Evolutionary conservation across 1,140 invertebrate genomes (phyloP).

Genomic region (Listronotus oregonensis): DNA sequence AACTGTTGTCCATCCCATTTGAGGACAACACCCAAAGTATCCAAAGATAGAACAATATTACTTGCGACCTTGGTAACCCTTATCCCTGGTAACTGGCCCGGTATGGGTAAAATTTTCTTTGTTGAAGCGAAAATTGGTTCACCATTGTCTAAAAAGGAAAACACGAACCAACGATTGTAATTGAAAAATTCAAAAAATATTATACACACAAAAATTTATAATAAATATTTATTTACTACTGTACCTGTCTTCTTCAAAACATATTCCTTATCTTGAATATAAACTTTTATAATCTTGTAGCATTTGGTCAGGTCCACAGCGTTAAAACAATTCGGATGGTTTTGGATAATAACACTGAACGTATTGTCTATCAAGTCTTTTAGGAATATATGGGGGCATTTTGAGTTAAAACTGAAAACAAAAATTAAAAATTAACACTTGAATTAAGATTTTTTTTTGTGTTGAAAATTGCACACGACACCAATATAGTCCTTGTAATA

Average conservation of each 20-base stretch:
- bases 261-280: constrained; percentile 71
- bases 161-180: too few relatives aligned
- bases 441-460: background rate
- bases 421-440: background rate
- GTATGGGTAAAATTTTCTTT: constrained; percentile 67
- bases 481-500: too few relatives aligned
- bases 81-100: constrained; percentile 68
- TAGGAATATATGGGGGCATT: constrained; percentile 69
- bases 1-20: constrained; percentile 69
- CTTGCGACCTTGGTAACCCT: constrained; percentile 71
- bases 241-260: constrained; percentile 61
- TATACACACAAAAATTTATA: too few relatives aligned
- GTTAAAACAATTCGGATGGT: constrained; percentile 57
- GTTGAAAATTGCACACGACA: background rate
- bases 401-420: constrained; percentile 63
- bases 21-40: constrained; percentile 70
- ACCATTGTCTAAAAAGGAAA: constrained; percentile 56
- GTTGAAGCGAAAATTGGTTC: constrained; percentile 60
- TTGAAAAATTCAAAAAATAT: too few relatives aligned
- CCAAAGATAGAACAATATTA: constrained; percentile 69
- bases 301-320: constrained; percentile 56
- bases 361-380: constrained; percentile 67
- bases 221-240: too few relatives aligned
- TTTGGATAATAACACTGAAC: constrained; percentile 67
- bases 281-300: constrained; percentile 66